Percentiles rank a stretch among this genome's conserved stretches.
Conservation (phyloP, 2,113 vertebrate genomes). For the Poecilia latipinna region DNA sequence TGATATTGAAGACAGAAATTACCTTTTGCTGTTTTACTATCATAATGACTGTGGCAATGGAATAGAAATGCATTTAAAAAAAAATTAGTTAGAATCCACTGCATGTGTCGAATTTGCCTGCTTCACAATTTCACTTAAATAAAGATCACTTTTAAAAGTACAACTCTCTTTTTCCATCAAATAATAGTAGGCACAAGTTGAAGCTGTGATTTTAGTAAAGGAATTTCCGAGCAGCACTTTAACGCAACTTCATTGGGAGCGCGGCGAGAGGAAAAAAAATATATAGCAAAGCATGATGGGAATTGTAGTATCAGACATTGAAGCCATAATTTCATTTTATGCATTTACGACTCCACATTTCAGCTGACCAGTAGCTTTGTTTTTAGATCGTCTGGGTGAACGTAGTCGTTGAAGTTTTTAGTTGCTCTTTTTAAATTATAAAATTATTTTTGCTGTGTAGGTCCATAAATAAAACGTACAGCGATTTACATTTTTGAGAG, state of each 20-base stretch:
- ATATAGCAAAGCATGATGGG: slow-evolving; percentile 72
- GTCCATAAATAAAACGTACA: not conserved
- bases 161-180: not conserved
- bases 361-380: not conserved
- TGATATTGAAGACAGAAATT: too few species aligned
- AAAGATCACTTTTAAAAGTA: too few species aligned
- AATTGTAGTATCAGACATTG: slow-evolving; percentile 62
- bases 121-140: too few species aligned
- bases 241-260: slow-evolving; percentile 51
- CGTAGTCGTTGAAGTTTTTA: not conserved
- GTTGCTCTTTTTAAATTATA: too few species aligned
- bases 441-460: not conserved
- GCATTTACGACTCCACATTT: not conserved
- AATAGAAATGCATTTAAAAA: too few species aligned
- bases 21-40: too few species aligned
- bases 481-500: not conserved
- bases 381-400: not conserved
- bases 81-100: too few species aligned
- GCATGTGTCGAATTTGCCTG: too few species aligned
- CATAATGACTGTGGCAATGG: too few species aligned
- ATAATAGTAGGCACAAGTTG: not conserved
- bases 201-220: not conserved
- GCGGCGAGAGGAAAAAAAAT: slow-evolving; percentile 14
- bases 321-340: slow-evolving; percentile 28
- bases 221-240: slow-evolving; percentile 22